Base-by-base conservation (phyloP, 2,113 vertebrate species). In the Oenanthe melanoleuca region DNA sequence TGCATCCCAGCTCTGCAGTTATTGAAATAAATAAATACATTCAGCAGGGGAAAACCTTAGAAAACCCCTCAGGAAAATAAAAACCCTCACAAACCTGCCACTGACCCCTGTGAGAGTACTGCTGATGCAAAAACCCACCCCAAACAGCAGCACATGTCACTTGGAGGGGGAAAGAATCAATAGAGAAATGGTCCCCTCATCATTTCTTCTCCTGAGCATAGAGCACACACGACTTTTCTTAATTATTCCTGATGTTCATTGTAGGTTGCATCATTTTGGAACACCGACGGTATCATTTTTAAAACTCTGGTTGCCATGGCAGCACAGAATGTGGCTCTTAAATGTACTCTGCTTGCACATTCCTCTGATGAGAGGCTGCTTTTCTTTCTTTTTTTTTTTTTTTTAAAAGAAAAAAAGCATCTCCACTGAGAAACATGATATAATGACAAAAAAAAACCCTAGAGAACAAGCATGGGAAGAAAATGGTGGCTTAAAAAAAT, bases 271-370 rank as follows among this genome's bases (percentile, higher is more conserved):
- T 96, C 94, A 96, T 96, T 97, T 95, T 96, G 94, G 93, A 98
- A 96, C 89, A 94, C 79, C 59, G 50, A 96, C 26, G 29, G 86
- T 95, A 97, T 97, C 94, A 96, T 97, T 97, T 97, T 97, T 96
- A 94, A 97, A 98, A 97, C 94, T 96, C 95, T 87, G 34, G 97
- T 98, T 98, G 92, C 96, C 93, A 96, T 97, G 95, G 96, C 93
- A 97, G 96, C 97, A 96, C 92, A 95, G 87, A 92, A 77, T 91
- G 96, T 95, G 96, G 94, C 96, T 97, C 96, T 96, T 96, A 94
- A 96, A 95, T 94, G 96, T 96, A 93, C 91, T 93, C 93, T 86
- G 94, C 97, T 97, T 93, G 92, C 95, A 95, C 96, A 96, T 96
- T 97, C 95, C 91, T 96, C 93, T 94, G 93, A 96, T 53, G 31